phyloP scores from a whole-genome alignment of 1,140 invertebrate genomes.

The Nebria ingens region DNA sequence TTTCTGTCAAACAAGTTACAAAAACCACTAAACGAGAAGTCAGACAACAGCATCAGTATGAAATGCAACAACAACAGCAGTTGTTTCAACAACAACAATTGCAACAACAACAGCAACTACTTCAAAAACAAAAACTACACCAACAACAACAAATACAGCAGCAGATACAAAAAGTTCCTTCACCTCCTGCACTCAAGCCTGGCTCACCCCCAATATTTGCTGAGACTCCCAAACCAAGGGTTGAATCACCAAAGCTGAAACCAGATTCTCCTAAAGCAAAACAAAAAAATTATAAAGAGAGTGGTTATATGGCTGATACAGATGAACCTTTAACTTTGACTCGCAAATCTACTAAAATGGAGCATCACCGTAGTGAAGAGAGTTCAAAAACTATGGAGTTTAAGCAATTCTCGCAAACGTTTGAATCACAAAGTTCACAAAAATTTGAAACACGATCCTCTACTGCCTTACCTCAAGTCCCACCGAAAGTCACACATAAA shows the following conservation, averaged over 20 bases:
- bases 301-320: constrained; percentile 63
- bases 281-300: constrained; percentile 36
- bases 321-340: constrained; percentile 45
- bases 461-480: constrained; percentile 21
- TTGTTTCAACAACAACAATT: constrained; percentile 13
- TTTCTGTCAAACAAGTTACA: constrained; percentile 12
- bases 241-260: constrained; percentile 28
- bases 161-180: constrained; percentile 19
- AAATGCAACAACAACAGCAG: constrained; percentile 23
- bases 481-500: constrained; percentile 7
- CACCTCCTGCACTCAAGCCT: constrained; percentile 35
- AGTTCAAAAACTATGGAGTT: constrained; percentile 19
- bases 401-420: constrained; percentile 23
- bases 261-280: constrained; percentile 48
- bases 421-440: constrained; percentile 22
- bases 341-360: constrained; percentile 28
- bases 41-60: constrained; percentile 17
- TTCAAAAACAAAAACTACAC: constrained; percentile 25
- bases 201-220: constrained; percentile 43
- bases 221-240: constrained; percentile 7
- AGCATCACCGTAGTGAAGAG: constrained; percentile 24
- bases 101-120: constrained; percentile 13
- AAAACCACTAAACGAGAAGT: constrained; percentile 14
- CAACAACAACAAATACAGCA: constrained; percentile 18
- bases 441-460: constrained; percentile 18